These are phyloP conservation scores for Hystrix cristata DNA, from an alignment of 2,113 vertebrate genomes.

Conservation along the genomic window DNA sequence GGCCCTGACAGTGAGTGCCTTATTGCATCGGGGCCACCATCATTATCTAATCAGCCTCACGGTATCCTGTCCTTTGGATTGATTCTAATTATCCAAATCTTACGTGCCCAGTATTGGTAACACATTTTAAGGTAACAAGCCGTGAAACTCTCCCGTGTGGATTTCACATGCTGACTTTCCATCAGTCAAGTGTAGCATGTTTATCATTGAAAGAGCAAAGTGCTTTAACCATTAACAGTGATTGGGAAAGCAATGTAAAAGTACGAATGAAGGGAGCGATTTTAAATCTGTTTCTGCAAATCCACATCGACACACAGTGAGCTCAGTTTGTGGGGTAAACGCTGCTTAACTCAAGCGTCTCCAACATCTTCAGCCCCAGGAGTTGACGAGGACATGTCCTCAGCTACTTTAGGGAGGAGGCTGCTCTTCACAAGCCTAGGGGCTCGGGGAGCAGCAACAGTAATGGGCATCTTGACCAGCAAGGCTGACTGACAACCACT, in stretches of 20 bases:
- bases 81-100: not conserved
- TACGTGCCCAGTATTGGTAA: not conserved
- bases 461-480: fast-evolving
- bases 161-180: fast-evolving
- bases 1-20: not conserved
- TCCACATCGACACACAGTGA: fast-evolving
- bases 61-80: not conserved
- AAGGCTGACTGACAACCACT: fast-evolving
- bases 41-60: not conserved
- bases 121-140: not conserved
- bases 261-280: fast-evolving
- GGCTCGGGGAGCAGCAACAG: not conserved
- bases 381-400: not conserved
- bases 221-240: not conserved
- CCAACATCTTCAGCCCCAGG: not conserved
- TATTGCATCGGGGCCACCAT: not conserved
- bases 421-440: fast-evolving
- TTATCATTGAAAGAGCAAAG: not conserved
- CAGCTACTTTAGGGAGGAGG: not conserved
- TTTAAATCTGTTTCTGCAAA: not conserved
- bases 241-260: not conserved
- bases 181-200: not conserved
- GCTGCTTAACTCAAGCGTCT: not conserved
- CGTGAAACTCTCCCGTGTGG: not conserved
- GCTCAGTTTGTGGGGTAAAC: not conserved